phyloP scores from a whole-genome alignment of 2,797 vertebrate genomes.

The Mus minutoides region DNA sequence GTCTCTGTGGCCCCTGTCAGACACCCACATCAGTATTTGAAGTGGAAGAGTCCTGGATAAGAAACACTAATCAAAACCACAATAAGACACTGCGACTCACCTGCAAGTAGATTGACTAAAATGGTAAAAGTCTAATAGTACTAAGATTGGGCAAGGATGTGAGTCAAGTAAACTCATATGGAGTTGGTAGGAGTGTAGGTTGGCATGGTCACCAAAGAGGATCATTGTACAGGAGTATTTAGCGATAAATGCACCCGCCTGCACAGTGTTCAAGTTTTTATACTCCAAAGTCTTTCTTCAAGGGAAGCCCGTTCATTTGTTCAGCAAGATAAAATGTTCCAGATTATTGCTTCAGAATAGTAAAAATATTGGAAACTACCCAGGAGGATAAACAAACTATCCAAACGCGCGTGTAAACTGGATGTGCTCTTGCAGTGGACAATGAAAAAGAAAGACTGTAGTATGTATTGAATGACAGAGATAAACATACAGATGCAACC shows the following conservation, averaged over 20 bases:
- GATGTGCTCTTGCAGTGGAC: not conserved
- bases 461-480: not conserved
- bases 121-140: not conserved
- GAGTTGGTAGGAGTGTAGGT: not conserved
- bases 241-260: not conserved
- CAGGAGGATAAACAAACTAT: not conserved
- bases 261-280: not conserved
- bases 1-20: not conserved
- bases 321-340: not conserved
- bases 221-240: not conserved
- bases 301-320: not conserved
- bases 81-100: not conserved
- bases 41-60: slow-evolving; percentile 19
- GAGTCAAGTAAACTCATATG: not conserved
- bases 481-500: not conserved
- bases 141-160: not conserved
- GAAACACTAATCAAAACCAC: not conserved
- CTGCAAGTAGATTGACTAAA: not conserved
- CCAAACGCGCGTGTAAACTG: not conserved
- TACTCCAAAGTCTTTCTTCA: not conserved
- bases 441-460: not conserved
- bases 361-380: not conserved
- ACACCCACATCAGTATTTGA: not conserved
- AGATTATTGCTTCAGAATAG: not conserved
- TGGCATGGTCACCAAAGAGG: not conserved